Conservation (phyloP, 1,140 invertebrate genomes). For the Drosophila sucinea region DNA sequence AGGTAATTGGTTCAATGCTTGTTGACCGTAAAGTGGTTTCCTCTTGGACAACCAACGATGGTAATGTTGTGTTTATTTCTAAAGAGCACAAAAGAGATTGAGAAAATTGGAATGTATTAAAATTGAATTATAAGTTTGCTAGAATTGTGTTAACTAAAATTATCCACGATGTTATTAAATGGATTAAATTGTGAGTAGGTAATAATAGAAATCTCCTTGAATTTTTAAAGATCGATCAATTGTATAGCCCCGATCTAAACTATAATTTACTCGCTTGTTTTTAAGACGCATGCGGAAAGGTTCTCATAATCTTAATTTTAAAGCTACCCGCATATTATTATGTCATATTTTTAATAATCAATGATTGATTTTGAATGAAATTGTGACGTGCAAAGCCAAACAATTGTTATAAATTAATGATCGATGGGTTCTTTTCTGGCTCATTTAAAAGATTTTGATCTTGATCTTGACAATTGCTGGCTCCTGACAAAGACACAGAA, state of each 20-base stretch:
- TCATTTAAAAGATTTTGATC: slow-evolving; percentile 4
- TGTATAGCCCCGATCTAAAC: no score
- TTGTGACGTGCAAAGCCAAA: background rate
- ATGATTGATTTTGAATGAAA: background rate
- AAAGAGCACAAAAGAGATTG: background rate
- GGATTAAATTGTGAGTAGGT: no score
- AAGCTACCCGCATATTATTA: background rate
- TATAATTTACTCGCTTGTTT: background rate
- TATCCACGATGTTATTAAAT: no score
- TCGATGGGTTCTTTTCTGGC: background rate
- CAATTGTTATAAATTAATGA: slow-evolving; percentile 7
- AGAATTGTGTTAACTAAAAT: no score
- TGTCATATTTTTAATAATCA: slow-evolving; percentile 10
- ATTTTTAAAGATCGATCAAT: background rate
- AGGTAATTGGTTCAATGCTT: slow-evolving; percentile 76
- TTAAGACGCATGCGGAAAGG: background rate
- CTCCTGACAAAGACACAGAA: background rate
- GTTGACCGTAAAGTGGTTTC: slow-evolving; percentile 63
- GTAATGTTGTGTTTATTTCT: slow-evolving; percentile 45
- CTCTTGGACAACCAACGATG: background rate
- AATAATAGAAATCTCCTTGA: background rate
- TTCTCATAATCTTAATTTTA: background rate
- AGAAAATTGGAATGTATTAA: background rate
- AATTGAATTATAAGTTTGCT: background rate
- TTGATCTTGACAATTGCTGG: slow-evolving; percentile 9